Evolutionary conservation across 2,113 vertebrate species (phyloP), one percentile per base, ranked within the genome.

Genomic region (Equus quagga): DNA sequence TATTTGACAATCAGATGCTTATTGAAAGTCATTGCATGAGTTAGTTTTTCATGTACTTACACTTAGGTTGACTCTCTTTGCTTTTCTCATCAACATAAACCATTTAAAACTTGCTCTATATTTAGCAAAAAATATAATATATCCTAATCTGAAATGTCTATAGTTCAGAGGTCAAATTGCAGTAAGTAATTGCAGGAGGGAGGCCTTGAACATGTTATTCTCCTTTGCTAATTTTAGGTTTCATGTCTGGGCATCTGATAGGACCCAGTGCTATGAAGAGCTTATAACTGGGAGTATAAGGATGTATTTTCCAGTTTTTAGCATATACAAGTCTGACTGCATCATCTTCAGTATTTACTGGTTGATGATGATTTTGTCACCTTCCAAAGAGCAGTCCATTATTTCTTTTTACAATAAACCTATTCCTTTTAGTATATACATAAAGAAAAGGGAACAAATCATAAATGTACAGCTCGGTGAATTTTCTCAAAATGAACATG

Each of bases 41-140:
- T 91, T 89, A 65, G 41, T 84, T 93, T 96, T 97, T 92, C 19
- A 21, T 81, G 26, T 94, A 82, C 72, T 70, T 94, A 92, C 10
- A 56, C 36, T 70, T 67, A n/a, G 10, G 65, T 69, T 90, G 54
- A 94, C 70, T 92, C 41, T 96, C 78, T 88, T 94, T 88, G 70
- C 31, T 84, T 89, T 84, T 81, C 41, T 78, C 14, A 65, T 93
- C 44, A 80, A 44, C 26, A 64, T 73, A 49, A 69, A 88, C 69
- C 33, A 72, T 64, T 93, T 91, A 85, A 92, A 78, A 80, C 36
- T 88, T 75, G 18, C 26, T 60, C 21, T 89, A 10, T 82, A 83
- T 79, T 88, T 89, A 88, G 85, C 62, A 97, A 80, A 79, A 73
- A 31, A 11, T 86, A 46, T 33, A 88, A 14, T 87, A 31, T 73